Percentiles rank a stretch among this genome's conserved stretches.
phyloP scores from a whole-genome alignment of 2,113 vertebrate species.

The Nyctereutes procyonoides region DNA sequence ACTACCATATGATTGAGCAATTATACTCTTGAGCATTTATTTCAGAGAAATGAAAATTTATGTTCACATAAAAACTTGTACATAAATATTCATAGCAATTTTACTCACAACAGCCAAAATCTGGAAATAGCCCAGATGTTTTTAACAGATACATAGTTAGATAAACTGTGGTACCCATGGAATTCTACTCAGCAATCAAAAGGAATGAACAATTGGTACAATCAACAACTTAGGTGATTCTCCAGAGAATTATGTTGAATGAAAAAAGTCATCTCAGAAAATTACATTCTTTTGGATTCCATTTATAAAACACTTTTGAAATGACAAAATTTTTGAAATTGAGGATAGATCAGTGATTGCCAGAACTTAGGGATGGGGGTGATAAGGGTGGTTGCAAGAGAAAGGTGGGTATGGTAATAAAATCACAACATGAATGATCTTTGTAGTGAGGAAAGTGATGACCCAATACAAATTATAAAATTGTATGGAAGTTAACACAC shows the following conservation, averaged over 20 bases:
- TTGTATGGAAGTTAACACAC: neutral
- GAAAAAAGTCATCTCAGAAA: neutral
- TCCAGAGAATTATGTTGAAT: neutral
- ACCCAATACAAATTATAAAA: neutral
- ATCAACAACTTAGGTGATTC: neutral
- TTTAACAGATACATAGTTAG: neutral
- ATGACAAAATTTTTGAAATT: neutral
- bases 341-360: neutral
- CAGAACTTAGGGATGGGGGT: neutral
- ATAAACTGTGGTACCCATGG: neutral
- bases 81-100: neutral
- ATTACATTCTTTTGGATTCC: neutral
- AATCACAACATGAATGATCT: neutral
- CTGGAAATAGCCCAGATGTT: conserved; percentile 1
- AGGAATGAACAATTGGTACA: neutral
- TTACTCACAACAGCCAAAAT: neutral
- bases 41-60: conserved; percentile 5
- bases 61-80: neutral
- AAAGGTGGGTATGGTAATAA: neutral
- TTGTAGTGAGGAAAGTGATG: neutral
- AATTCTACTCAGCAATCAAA: neutral
- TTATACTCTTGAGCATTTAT: neutral
- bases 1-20: neutral
- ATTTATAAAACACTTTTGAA: neutral
- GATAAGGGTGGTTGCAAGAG: neutral